Evolutionary conservation across 2,888 invertebrate species (phyloP).

Genomic region (Tipula vernalis): DNA sequence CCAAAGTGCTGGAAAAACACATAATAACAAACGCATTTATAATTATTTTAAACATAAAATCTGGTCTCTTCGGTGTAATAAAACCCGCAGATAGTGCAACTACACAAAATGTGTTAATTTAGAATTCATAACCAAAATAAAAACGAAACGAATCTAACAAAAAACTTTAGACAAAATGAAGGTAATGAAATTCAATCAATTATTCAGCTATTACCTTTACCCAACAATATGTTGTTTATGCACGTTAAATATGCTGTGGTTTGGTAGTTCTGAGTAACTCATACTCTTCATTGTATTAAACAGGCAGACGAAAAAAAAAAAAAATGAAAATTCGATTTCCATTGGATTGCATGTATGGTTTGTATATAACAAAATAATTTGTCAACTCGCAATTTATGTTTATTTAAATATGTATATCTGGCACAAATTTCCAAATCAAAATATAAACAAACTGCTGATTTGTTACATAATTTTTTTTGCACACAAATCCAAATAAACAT

Average conservation of each 20-base stretch:
- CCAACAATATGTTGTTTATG: background rate
- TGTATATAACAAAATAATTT: no score
- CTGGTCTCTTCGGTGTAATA: background rate
- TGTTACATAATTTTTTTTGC: background rate
- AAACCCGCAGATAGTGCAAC: background rate
- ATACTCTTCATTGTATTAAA: background rate
- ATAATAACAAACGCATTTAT: no score
- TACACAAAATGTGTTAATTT: background rate
- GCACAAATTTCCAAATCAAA: background rate
- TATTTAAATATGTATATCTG: background rate
- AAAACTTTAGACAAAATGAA: background rate
- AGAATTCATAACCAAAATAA: background rate
- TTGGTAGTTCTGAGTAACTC: background rate
- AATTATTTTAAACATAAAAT: background rate
- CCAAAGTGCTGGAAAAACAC: conserved; percentile 36
- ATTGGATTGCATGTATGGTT: no score
- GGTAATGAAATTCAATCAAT: background rate
- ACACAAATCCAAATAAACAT: background rate
- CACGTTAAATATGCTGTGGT: background rate
- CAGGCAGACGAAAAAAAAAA: background rate
- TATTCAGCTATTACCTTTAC: background rate
- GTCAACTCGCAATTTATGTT: no score
- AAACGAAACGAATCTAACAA: background rate
- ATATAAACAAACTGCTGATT: background rate
- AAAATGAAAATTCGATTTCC: background rate